phyloP scores from a whole-genome alignment of 2,797 vertebrate species.

The Ceryle rudis region DNA sequence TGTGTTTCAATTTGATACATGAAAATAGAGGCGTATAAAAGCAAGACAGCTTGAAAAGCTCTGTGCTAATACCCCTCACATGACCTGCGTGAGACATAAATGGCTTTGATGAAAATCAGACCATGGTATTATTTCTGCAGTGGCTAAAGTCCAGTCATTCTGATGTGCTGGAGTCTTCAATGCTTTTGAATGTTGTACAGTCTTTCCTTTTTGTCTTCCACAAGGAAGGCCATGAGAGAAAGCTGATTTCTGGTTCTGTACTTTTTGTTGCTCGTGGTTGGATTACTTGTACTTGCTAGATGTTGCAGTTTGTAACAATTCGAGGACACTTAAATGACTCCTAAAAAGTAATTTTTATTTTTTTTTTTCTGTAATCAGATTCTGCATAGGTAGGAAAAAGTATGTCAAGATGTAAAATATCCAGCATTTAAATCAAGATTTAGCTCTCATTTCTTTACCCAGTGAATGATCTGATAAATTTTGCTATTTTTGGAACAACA shows the following conservation, averaged over 20 bases:
- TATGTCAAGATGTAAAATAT: background rate
- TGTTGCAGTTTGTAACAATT: background rate
- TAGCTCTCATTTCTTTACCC: background rate
- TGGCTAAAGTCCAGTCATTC: background rate
- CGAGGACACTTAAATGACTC: background rate
- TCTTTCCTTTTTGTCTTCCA: background rate
- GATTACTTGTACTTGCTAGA: background rate
- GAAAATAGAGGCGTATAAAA: background rate
- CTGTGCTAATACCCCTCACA: background rate
- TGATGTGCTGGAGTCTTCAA: background rate
- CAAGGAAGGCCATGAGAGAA: background rate
- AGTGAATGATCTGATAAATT: background rate
- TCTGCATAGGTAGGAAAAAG: background rate
- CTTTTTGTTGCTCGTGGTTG: background rate
- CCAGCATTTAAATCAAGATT: background rate
- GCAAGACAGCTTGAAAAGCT: background rate
- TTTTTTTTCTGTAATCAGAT: background rate
- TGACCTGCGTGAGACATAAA: background rate
- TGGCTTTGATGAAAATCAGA: background rate
- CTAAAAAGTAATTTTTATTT: background rate
- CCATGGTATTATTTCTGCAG: background rate
- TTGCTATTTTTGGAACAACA: background rate
- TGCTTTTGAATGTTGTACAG: background rate
- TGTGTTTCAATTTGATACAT: background rate
- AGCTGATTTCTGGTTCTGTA: background rate